Conservation (phyloP, 2,113 vertebrate genomes). For the Phycodurus eques region DNA sequence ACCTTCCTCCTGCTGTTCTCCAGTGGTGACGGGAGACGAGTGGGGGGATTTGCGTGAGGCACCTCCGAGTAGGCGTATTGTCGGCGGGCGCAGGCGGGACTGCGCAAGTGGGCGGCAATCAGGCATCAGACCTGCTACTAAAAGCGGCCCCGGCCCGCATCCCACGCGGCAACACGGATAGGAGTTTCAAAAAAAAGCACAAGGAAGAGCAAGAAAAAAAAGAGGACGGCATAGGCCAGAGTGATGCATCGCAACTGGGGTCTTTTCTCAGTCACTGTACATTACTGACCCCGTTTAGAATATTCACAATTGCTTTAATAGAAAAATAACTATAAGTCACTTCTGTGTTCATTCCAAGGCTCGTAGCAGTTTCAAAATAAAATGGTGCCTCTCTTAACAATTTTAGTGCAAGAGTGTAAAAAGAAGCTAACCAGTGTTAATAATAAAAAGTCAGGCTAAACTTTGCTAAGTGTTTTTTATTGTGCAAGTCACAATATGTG, state of each 20-base stretch:
- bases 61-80: conserved; percentile 36
- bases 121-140: conserved; percentile 52
- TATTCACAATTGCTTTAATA: neutral
- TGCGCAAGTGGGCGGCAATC: conserved; percentile 58
- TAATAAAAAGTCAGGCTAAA: too few relatives aligned
- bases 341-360: neutral
- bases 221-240: neutral
- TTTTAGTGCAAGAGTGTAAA: neutral
- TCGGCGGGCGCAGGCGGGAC: conserved; percentile 44
- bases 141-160: conserved; percentile 15
- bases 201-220: neutral
- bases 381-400: neutral
- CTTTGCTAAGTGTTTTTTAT: too few relatives aligned
- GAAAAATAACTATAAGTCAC: neutral
- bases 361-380: neutral
- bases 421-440: too few relatives aligned
- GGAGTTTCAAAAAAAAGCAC: conserved; percentile 5
- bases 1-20: conserved; percentile 41
- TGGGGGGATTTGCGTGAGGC: neutral
- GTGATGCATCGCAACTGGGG: neutral
- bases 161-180: conserved; percentile 8
- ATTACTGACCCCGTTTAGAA: neutral
- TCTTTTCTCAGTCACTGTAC: neutral
- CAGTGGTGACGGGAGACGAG: conserved; percentile 36
- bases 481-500: too few relatives aligned